phyloP scores from a whole-genome alignment of 2,888 invertebrate species.

The Drosophila demipolita region DNA sequence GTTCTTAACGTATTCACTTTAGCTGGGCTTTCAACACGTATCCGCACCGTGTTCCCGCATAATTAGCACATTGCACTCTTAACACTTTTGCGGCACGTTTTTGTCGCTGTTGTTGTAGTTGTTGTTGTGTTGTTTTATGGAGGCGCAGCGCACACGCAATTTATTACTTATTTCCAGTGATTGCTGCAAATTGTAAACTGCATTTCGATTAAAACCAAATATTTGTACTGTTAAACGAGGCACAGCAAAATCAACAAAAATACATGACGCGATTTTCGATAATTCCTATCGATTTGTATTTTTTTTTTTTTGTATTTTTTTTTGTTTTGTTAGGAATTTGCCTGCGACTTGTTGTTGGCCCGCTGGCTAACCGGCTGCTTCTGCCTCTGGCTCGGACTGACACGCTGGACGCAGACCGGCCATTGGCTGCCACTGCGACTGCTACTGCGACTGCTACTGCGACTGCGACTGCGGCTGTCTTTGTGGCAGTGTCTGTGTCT shows the following conservation, averaged over 20 bases:
- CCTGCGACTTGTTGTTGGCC: slow-evolving; percentile 68
- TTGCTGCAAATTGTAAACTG: slow-evolving; percentile 28
- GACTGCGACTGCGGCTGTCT: slow-evolving; percentile 23
- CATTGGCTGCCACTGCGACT: slow-evolving; percentile 27
- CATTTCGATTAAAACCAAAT: slow-evolving; percentile 54
- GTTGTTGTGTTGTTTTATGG: slow-evolving; percentile 4
- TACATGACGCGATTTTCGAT: slow-evolving; percentile 59
- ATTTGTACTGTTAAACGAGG: slow-evolving; percentile 17
- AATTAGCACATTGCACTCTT: slow-evolving; percentile 77
- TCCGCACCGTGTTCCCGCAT: slow-evolving; percentile 68
- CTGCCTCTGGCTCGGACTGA: slow-evolving; percentile 60
- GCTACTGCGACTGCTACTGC: slow-evolving; percentile 19
- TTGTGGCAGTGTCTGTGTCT: slow-evolving; percentile 34
- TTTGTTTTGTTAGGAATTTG: slow-evolving; percentile 19
- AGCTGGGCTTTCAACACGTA: slow-evolving; percentile 56
- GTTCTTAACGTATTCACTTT: slow-evolving; percentile 18
- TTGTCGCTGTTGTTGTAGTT: slow-evolving; percentile 8
- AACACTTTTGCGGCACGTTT: slow-evolving; percentile 32
- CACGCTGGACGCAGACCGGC: slow-evolving; percentile 71
- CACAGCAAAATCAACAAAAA: slow-evolving; percentile 8
- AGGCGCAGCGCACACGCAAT: slow-evolving; percentile 40
- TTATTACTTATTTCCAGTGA: slow-evolving; percentile 54
- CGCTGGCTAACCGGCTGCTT: slow-evolving; percentile 69
- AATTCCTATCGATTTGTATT: slow-evolving; percentile 79
- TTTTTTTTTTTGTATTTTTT: slow-evolving; percentile 33